Conservation (phyloP, 2,113 vertebrate species). For the Entomyzon cyanotis region DNA sequence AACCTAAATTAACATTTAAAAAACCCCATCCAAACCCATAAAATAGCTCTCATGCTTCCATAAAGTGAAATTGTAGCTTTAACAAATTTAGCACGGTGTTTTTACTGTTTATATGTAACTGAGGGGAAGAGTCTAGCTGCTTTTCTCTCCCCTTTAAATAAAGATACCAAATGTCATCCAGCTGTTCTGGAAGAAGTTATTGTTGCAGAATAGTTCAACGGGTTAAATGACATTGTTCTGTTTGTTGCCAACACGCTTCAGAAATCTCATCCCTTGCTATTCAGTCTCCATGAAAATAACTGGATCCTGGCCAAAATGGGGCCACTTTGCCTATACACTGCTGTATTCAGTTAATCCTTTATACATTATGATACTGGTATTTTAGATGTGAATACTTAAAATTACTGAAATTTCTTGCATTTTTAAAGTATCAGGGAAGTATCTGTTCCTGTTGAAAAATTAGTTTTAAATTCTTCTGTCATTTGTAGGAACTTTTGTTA, state of each 20-base stretch:
- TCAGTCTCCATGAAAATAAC: constrained; percentile 7
- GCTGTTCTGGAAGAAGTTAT: neutral
- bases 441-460: neutral
- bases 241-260: neutral
- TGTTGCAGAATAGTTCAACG: neutral
- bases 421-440: neutral
- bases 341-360: neutral
- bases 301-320: constrained; percentile 26
- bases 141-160: neutral
- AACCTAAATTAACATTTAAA: neutral
- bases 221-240: constrained; percentile 20
- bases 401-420: neutral
- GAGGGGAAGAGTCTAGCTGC: neutral
- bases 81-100: neutral
- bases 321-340: neutral
- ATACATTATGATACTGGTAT: neutral
- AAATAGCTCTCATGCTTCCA: neutral
- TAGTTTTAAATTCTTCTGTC: neutral
- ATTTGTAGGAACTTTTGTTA: neutral
- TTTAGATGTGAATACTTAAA: neutral
- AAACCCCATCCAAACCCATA: neutral
- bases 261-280: neutral
- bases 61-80: neutral
- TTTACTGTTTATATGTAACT: neutral
- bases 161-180: neutral